Evolutionary conservation across 2,797 vertebrate species (phyloP), one percentile per base, ranked within the genome.

Genomic region (Psittacula echo): DNA sequence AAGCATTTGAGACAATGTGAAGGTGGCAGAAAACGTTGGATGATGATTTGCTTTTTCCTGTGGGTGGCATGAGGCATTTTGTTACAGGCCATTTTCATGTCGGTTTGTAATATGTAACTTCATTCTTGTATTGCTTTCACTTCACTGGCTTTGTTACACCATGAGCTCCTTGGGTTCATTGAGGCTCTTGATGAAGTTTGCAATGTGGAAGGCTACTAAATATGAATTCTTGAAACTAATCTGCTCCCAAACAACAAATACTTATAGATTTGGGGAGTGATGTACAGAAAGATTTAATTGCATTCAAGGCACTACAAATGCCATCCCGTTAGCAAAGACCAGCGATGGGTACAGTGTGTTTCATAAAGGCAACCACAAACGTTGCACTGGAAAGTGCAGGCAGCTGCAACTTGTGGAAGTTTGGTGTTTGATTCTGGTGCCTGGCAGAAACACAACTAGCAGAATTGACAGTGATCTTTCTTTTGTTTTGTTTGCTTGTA

Each of bases 161-260:
- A 0, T 37, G 18, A 72, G 15, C 12, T 75, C 7, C 66, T 42
- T 1, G 2, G 7, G 30, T 76, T 81, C 8, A 7, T 2, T 20
- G 39, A 47, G 11, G 44, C 47, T 85, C 53, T 84, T 81, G 51
- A 73, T 0, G 2, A 71, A 80, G 16, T 39, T 37, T 56, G 39
- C 82, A 56, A 23, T 21, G 24, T 54, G n/a, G 42, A 66, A 53
- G 13, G 42, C 34, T 84, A 66, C 1, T 39, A 29, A 73, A 70
- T 10, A 23, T 2, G 19, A 79, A 6, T 30, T 68, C 44, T 58
- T 60, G 58, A 83, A 72, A 42, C 56, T 48, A 44, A 32, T 51
- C 42, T 37, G 15, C 53, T 80, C 41, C 66, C 12, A 1, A 23
- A 68, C 44, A 76, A 74, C 68, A 73, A 27, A n/a, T 6, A 34